Conservation (phyloP, 37 sponge, comb jelly and placozoan species). For the Chondrosia reniformis region DNA sequence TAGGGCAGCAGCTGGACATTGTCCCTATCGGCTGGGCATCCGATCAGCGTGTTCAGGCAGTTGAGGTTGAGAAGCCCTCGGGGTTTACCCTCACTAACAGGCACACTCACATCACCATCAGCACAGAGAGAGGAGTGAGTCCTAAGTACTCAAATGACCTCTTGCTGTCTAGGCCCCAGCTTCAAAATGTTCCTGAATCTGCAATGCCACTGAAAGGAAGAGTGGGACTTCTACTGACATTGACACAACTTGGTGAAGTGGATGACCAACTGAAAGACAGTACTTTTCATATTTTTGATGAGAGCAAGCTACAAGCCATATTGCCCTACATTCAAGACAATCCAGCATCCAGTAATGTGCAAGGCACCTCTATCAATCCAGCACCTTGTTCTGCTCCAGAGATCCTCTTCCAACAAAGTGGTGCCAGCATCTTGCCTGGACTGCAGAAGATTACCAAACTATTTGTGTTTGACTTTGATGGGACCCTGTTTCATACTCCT, state of each 20-base stretch:
- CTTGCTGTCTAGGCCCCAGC: slow-evolving; percentile 24
- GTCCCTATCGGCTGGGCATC: slow-evolving; percentile 46
- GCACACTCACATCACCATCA: slow-evolving; percentile 83
- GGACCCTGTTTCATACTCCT: slow-evolving; percentile 71
- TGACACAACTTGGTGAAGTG: neutral
- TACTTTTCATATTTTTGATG: slow-evolving; percentile 6
- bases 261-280: neutral
- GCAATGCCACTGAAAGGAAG: slow-evolving; percentile 10
- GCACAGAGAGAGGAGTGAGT: slow-evolving; percentile 23
- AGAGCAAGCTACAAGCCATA: neutral
- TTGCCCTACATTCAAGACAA: slow-evolving; percentile 1
- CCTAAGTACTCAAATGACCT: slow-evolving; percentile 66
- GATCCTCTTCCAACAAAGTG: neutral
- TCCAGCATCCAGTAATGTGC: too few species aligned
- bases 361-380: too few species aligned
- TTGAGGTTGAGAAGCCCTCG: slow-evolving; percentile 25
- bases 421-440: slow-evolving; percentile 45
- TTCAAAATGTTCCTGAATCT: neutral
- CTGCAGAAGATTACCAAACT: slow-evolving; percentile 49
- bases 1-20: slow-evolving; percentile 54
- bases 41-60: slow-evolving; percentile 61
- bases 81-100: slow-evolving; percentile 33
- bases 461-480: slow-evolving; percentile 87
- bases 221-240: slow-evolving; percentile 11
- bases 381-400: neutral